Percentiles rank a stretch among this genome's conserved stretches.
Conservation (phyloP, 2,888 invertebrate species). For the Hipparchia sbordonii region DNA sequence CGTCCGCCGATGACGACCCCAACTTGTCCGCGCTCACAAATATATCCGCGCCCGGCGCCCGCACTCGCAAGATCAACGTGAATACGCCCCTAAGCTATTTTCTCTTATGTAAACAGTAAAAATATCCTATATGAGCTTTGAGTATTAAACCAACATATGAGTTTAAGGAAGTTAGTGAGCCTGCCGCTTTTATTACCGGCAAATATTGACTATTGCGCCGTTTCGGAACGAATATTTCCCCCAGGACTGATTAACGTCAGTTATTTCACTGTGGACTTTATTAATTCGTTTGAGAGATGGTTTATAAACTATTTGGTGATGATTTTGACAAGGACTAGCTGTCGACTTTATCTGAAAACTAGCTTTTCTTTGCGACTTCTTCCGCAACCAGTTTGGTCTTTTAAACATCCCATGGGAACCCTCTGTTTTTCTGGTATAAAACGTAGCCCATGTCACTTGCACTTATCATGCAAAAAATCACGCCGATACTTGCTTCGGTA, state of each 20-base stretch:
- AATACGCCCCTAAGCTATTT: neutral
- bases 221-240: constrained; percentile 17
- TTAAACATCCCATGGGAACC: too few species aligned
- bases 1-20: too few species aligned
- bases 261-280: constrained; percentile 6
- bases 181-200: constrained; percentile 2
- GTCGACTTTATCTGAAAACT: too few species aligned
- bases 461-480: too few species aligned
- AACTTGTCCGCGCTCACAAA: neutral
- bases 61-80: neutral
- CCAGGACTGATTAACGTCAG: constrained; percentile 7
- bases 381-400: too few species aligned
- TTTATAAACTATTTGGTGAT: neutral
- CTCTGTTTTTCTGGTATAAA: too few species aligned
- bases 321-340: neutral
- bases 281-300: neutral
- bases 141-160: neutral
- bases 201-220: constrained; percentile 7
- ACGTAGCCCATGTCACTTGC: too few species aligned
- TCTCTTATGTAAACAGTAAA: neutral
- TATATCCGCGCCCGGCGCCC: neutral
- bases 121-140: neutral
- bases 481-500: too few species aligned
- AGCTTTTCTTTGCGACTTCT: too few species aligned
- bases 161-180: constrained; percentile 9